These are phyloP conservation scores for Latheticus oryzae DNA, from an alignment of 2,888 invertebrate species.

Conservation along the genomic window DNA sequence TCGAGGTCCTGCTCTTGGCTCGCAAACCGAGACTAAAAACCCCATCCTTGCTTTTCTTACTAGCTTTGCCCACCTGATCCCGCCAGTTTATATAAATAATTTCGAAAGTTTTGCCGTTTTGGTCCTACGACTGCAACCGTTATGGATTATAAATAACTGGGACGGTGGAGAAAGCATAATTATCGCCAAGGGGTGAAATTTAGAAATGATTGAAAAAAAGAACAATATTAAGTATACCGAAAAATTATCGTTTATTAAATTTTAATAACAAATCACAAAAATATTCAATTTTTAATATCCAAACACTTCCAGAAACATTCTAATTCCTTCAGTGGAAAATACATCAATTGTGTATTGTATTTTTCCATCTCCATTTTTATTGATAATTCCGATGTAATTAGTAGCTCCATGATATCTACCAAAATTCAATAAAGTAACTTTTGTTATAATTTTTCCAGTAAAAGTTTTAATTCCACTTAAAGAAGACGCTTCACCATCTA, in stretches of 20 bases:
- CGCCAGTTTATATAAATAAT: constrained; percentile 59
- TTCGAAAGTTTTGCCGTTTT: constrained; percentile 51
- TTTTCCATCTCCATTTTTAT: neutral
- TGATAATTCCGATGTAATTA: neutral
- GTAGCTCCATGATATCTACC: constrained; percentile 20
- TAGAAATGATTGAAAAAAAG: too few relatives aligned
- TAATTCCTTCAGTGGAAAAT: constrained; percentile 3
- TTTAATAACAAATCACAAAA: too few relatives aligned
- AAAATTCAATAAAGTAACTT: constrained; percentile 14
- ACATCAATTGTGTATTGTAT: neutral
- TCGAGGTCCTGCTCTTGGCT: constrained; percentile 55
- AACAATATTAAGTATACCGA: too few relatives aligned
- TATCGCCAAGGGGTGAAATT: constrained; percentile 1
- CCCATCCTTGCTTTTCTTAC: constrained; percentile 55
- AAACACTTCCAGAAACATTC: constrained; percentile 19
- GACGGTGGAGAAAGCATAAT: constrained; percentile 27
- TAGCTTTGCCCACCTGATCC: constrained; percentile 59
- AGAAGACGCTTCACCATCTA: constrained; percentile 1
- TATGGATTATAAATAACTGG: constrained; percentile 43
- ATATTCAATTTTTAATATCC: too few relatives aligned
- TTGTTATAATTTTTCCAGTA: constrained; percentile 8
- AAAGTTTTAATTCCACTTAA: neutral
- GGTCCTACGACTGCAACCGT: constrained; percentile 27
- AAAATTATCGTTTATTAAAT: too few relatives aligned
- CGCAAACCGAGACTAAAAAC: constrained; percentile 55